These are phyloP conservation scores for Teleogryllus oceanicus DNA, from an alignment of 2,888 invertebrate species.

Conservation along the genomic window DNA sequence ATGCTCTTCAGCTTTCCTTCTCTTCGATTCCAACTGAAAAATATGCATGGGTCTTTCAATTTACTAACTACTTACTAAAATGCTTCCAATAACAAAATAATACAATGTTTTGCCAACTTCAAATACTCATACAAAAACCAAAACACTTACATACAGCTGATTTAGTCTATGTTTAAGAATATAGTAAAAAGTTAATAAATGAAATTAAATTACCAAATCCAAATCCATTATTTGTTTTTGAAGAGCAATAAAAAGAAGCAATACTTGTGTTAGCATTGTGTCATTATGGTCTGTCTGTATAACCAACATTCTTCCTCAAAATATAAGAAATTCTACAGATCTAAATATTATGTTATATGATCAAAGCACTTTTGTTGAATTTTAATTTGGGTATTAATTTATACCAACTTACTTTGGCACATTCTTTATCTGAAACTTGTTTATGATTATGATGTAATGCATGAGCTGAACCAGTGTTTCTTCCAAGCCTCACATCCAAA, in stretches of 20 bases:
- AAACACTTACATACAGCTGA: conserved; percentile 60
- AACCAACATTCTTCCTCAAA: not conserved
- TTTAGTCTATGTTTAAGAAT: conserved; percentile 81
- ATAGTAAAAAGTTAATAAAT: not conserved
- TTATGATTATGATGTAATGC: not conserved
- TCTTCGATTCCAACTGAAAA: conserved; percentile 74
- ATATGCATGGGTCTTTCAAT: too few species aligned
- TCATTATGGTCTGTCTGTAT: too few species aligned
- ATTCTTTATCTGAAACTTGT: conserved; percentile 55
- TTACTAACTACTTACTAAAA: too few species aligned
- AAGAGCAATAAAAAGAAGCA: not conserved
- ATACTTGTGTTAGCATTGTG: not conserved
- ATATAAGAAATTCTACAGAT: not conserved
- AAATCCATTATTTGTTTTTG: not conserved
- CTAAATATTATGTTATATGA: too few species aligned
- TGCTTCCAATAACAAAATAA: too few species aligned
- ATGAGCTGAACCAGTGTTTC: conserved; percentile 40
- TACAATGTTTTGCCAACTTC: too few species aligned
- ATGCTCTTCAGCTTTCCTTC: conserved; percentile 84
- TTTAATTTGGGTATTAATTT: not conserved
- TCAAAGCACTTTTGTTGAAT: not conserved
- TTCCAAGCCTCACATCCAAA: conserved; percentile 53
- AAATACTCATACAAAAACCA: not conserved
- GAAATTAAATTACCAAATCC: not conserved
- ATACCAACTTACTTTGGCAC: conserved; percentile 52